Evolutionary conservation across 2,888 invertebrate genomes (phyloP), one percentile per base, ranked within the genome.

Genomic region (Hirtodrosophila confusa): DNA sequence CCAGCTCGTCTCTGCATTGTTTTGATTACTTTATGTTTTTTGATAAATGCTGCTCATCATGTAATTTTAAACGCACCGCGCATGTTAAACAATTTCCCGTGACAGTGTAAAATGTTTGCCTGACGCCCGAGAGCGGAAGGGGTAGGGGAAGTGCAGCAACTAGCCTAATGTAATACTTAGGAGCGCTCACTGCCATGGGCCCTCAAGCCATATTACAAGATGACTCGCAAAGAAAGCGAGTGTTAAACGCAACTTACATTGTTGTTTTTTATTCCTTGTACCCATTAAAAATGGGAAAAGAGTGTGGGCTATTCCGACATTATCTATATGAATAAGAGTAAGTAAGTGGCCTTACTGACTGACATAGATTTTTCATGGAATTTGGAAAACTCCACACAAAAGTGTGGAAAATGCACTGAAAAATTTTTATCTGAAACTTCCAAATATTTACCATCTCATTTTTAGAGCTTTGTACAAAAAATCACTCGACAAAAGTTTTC

Each of bases 31-130:
- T 57, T 41, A 33, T 56, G 44, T 51, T 60, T 54, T 79, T 83
- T 86, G 76, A 80, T 88, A 80, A 88, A 88, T 80, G 84, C 72
- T 48, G 86, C 87, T 76, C 86, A 82, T 88, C 84, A 75, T 85
- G 85, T 88, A 88, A 80, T 86, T 88, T 88, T 84, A 88, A 85
- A 80, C 80, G 84, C 88, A 70, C 48, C 71, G 78, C 75, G 85
- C 85, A 85, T 85, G 86, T 88, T 88, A 84, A 85, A 75, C 86
- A 88, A 76, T 85, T 86, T 86, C 78, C 84, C 80, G 76, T 83
- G 84, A 86, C 88, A 86, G 80, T 72, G 88, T 84, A 75, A 87
- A 84, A 86, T 80, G 86, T 53, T 58, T 65, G 51, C 11, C 24
- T 24, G 45, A 36, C 37, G 29, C 17, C 10, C 5, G n/a, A 7